phyloP scores from a whole-genome alignment of 2,113 vertebrate genomes.

The Otocyon megalotis region DNA sequence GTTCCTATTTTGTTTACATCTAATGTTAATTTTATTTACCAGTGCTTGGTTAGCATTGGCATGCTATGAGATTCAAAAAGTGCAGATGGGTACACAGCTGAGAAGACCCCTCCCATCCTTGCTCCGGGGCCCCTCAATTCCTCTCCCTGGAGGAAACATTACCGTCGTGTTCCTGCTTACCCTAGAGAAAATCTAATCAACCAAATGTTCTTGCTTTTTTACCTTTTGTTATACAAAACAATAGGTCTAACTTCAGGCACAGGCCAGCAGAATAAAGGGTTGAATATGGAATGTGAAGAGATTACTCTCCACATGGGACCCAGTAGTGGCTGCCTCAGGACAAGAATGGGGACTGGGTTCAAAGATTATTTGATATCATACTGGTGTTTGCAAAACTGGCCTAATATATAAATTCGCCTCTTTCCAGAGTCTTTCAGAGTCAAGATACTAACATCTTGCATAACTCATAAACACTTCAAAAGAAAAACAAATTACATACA shows the following conservation, averaged over 20 bases:
- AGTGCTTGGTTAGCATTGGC: background rate
- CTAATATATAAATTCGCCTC: background rate
- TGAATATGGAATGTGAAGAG: background rate
- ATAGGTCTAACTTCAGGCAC: background rate
- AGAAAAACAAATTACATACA: background rate
- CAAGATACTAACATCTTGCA: background rate
- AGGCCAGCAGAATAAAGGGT: background rate
- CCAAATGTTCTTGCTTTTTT: background rate
- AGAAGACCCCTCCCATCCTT: background rate
- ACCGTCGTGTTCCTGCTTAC: background rate
- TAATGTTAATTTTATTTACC: background rate
- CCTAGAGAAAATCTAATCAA: background rate
- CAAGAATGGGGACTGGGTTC: background rate
- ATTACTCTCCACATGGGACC: background rate
- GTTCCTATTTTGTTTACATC: background rate
- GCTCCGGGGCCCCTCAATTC: background rate
- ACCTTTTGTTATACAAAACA: background rate
- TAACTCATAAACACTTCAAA: slow-evolving; percentile 34
- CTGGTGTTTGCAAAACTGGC: background rate
- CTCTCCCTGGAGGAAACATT: background rate
- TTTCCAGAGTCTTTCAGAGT: background rate
- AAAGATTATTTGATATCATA: background rate
- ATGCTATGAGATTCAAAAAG: background rate
- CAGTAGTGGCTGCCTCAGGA: background rate
- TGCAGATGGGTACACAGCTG: background rate